phyloP scores from a whole-genome alignment of 1,140 invertebrate genomes.

The Gryon sp. region DNA sequence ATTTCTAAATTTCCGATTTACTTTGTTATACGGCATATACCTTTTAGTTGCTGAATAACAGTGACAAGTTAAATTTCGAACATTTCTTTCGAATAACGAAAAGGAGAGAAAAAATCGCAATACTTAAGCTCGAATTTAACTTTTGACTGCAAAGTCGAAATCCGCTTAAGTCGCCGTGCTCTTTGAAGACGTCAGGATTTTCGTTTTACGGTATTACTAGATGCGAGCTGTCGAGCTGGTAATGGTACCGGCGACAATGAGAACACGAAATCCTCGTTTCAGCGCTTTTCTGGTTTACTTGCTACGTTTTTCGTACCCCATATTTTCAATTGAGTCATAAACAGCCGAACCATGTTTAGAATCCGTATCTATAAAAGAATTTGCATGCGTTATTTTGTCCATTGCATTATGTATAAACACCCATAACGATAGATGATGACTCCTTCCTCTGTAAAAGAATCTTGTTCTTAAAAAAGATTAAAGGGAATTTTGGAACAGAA shows the following conservation, averaged over 20 bases:
- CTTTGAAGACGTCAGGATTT: conserved; percentile 54
- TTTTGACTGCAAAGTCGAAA: conserved; percentile 56
- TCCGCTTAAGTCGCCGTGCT: conserved; percentile 56
- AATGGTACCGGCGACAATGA: conserved; percentile 47
- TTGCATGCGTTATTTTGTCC: conserved; percentile 16
- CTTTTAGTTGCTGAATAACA: neutral
- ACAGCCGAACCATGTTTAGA: conserved; percentile 34
- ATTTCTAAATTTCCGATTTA: too few species aligned
- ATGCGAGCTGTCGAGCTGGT: conserved; percentile 44
- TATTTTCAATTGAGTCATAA: conserved; percentile 52
- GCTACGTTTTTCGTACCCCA: conserved; percentile 21
- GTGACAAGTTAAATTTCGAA: neutral
- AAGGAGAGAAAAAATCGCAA: conserved; percentile 16
- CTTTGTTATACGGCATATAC: neutral
- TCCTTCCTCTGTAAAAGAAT: too few species aligned
- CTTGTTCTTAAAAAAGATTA: conserved; percentile 28
- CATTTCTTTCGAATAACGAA: neutral
- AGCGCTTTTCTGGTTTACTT: conserved; percentile 38
- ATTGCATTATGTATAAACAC: too few species aligned
- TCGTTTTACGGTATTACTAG: conserved; percentile 58
- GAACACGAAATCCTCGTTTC: conserved; percentile 48
- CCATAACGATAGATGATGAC: too few species aligned
- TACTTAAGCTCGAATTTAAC: conserved; percentile 44
- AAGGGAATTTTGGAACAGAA: conserved; percentile 39
- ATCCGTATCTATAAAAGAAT: conserved; percentile 30